phyloP scores from a whole-genome alignment of 1,140 invertebrate genomes.

The Colletes latitarsis region DNA sequence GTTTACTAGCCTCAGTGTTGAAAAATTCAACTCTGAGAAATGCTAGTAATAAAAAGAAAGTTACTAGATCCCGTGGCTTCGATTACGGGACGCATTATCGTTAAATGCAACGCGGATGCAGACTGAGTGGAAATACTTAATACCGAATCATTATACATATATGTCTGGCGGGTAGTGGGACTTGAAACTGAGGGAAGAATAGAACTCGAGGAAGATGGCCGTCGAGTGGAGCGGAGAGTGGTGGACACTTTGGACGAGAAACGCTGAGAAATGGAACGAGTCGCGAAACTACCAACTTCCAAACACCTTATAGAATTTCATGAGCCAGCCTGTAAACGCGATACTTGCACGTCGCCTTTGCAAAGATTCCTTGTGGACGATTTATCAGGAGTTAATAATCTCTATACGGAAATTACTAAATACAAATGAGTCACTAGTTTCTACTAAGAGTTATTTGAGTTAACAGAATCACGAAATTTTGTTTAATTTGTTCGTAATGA shows the following conservation, averaged over 20 bases:
- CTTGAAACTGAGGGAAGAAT: slow-evolving; percentile 1
- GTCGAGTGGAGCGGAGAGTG: slow-evolving; percentile 8
- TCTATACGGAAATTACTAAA: too few relatives aligned
- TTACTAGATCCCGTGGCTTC: background rate
- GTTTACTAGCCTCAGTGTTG: too few relatives aligned
- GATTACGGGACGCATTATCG: slow-evolving; percentile 1
- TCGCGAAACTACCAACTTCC: slow-evolving; percentile 28
- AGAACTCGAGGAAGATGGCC: background rate
- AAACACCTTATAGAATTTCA: slow-evolving; percentile 47
- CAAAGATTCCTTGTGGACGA: slow-evolving; percentile 6
- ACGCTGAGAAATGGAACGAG: slow-evolving; percentile 49
- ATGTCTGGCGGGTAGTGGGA: background rate
- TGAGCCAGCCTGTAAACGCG: slow-evolving; percentile 30
- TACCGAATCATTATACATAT: slow-evolving; percentile 24
- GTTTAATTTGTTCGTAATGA: too few relatives aligned
- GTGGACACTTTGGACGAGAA: slow-evolving; percentile 41
- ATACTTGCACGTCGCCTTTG: slow-evolving; percentile 23
- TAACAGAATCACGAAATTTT: too few relatives aligned
- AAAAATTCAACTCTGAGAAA: too few relatives aligned
- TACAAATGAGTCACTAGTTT: too few relatives aligned
- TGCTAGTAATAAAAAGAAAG: too few relatives aligned
- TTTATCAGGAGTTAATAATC: too few relatives aligned
- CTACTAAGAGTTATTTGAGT: too few relatives aligned
- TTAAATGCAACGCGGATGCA: background rate
- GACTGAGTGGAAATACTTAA: slow-evolving; percentile 17